Evolutionary conservation across 2,888 invertebrate genomes (phyloP).

Genomic region (Aphodius granarius): DNA sequence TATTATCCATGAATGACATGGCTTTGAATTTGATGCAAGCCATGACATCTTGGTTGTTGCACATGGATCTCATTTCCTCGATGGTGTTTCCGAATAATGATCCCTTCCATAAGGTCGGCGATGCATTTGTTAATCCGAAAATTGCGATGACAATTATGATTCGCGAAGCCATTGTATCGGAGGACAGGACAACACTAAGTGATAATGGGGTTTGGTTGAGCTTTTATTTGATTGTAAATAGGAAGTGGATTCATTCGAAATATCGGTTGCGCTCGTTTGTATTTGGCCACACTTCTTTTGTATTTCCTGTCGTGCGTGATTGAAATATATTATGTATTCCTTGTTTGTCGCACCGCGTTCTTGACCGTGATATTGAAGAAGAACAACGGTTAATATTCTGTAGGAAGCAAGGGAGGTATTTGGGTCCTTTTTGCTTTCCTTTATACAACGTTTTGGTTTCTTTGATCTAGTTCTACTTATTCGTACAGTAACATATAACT

Average conservation of each 20-base stretch:
- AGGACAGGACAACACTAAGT: background rate
- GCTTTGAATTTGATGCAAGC: constrained; percentile 84
- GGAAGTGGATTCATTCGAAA: background rate
- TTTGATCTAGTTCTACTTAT: constrained; percentile 26
- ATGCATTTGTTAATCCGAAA: constrained; percentile 53
- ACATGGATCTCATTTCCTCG: constrained; percentile 75
- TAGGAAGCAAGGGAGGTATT: constrained; percentile 32
- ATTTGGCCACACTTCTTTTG: constrained; percentile 5
- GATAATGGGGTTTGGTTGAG: background rate
- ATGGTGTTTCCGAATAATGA: constrained; percentile 73
- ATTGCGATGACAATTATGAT: constrained; percentile 57
- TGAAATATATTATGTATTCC: constrained; percentile 4
- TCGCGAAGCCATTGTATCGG: background rate
- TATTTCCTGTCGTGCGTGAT: background rate
- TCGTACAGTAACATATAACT: background rate
- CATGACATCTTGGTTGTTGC: constrained; percentile 73
- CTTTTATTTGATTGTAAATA: constrained; percentile 1
- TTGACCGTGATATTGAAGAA: constrained; percentile 25
- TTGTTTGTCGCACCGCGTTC: constrained; percentile 11
- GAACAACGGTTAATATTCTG: constrained; percentile 39
- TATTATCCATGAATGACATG: constrained; percentile 75
- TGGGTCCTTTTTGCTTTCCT: constrained; percentile 36
- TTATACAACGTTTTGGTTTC: constrained; percentile 32
- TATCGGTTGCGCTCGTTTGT: background rate
- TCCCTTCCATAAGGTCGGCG: constrained; percentile 70